phyloP scores from a whole-genome alignment of 1,140 invertebrate genomes.

The Drosophila pseudoobscura region DNA sequence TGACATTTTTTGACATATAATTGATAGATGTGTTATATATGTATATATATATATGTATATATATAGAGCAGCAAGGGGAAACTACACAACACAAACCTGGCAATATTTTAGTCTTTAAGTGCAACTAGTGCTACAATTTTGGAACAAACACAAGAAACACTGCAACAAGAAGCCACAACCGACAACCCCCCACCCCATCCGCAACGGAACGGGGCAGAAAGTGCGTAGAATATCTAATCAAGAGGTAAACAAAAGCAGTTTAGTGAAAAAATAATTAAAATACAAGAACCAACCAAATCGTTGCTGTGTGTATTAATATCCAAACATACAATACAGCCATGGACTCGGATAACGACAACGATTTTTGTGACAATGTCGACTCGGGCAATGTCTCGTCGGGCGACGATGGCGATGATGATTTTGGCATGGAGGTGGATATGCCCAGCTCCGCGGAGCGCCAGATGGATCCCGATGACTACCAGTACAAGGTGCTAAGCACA shows the following conservation, averaged over 20 bases:
- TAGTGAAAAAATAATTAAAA: background rate
- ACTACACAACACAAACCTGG: too few species aligned
- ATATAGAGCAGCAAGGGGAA: constrained; percentile 6
- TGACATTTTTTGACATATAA: background rate
- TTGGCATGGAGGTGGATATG: constrained; percentile 95
- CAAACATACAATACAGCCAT: constrained; percentile 84
- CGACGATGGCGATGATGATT: constrained; percentile 93
- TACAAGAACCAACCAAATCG: background rate
- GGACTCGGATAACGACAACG: constrained; percentile 93
- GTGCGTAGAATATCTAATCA: too few species aligned
- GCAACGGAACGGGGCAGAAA: too few species aligned
- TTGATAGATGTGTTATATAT: constrained; percentile 14
- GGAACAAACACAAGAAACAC: too few species aligned
- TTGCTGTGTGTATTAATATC: too few species aligned
- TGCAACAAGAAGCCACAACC: too few species aligned
- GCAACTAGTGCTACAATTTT: constrained; percentile 12
- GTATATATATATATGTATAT: constrained; percentile 18
- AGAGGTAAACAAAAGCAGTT: background rate
- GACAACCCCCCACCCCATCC: too few species aligned
- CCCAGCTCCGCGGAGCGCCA: constrained; percentile 87
- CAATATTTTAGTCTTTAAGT: constrained; percentile 22
- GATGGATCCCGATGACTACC: constrained; percentile 94
- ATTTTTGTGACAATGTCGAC: constrained; percentile 94
- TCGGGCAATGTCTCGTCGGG: constrained; percentile 95
- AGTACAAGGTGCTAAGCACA: constrained; percentile 96